A percentile compares a stretch with the other conserved stretches of the same genome.
phyloP scores from a whole-genome alignment of 1,140 invertebrate species.

The Temnothorax nylanderi region DNA sequence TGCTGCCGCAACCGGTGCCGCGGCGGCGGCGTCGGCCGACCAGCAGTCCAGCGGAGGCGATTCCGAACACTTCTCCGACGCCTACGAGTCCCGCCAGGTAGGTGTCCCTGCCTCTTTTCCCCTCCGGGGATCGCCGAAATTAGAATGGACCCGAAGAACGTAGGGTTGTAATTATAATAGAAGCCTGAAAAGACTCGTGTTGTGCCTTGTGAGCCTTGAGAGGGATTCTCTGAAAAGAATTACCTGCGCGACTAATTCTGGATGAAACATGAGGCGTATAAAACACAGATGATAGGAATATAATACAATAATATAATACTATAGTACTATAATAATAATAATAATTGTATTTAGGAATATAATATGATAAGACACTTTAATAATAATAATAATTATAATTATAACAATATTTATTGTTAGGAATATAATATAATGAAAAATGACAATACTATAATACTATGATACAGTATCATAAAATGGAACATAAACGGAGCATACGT shows the following conservation, averaged over 20 bases:
- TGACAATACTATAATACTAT: not conserved
- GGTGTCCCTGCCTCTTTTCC: not conserved
- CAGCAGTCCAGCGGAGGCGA: slow-evolving; percentile 75
- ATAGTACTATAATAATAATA: not conserved
- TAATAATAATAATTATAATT: too few species aligned
- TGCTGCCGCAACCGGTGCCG: slow-evolving; percentile 60
- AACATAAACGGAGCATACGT: not conserved
- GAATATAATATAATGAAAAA: not conserved
- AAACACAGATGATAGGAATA: not conserved
- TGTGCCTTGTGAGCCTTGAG: not conserved
- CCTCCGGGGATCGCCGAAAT: not conserved
- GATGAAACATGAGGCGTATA: not conserved
- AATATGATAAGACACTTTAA: too few species aligned
- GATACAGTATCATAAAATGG: too few species aligned
- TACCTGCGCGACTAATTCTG: not conserved
- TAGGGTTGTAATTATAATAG: not conserved
- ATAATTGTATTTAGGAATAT: too few species aligned
- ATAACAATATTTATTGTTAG: too few species aligned
- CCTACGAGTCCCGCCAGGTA: slow-evolving; percentile 82
- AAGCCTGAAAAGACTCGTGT: not conserved
- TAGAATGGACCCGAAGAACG: not conserved
- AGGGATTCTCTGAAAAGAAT: not conserved
- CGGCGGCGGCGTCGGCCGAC: slow-evolving; percentile 68
- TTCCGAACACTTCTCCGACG: slow-evolving; percentile 79
- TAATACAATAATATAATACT: not conserved